Evolutionary conservation across 2,888 invertebrate genomes (phyloP), one percentile per base, ranked within the genome.

Genomic region (Stenodema calcarata): DNA sequence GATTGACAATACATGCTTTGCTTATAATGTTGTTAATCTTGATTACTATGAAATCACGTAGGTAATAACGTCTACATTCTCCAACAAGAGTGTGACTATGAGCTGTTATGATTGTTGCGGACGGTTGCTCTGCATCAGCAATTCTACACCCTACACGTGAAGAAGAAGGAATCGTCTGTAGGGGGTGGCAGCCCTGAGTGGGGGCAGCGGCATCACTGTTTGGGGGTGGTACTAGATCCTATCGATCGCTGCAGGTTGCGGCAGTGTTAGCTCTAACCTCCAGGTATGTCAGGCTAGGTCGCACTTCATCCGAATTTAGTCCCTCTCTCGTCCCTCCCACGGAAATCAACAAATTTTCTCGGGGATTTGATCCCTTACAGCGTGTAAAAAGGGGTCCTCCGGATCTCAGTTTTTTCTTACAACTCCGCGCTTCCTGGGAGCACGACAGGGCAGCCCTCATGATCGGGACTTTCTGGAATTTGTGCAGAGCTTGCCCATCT

Each of bases 381-480:
- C 30, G 4, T 30, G 28, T 27, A 27, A 81, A 62, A 81, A 27
- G 35, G n/a, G 62, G 18, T 35, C 82, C 12, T 2, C 82, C 28
- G 82, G 82, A 70, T 35, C 82, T 41, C 35, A 42, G 23, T 69
- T 69, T 62, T 27, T 12, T 30, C 30, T 69, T 82, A 11, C 80
- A 28, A 50, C 82, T 82, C 69, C 82, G 82, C 70, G 80, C 28
- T 50, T 30, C 42, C 42, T 47, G 41, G 42, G 80, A 80, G 16
- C 54, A 69, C 82, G 41, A 82, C 35, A 70, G 82, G 70, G 47
- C 82, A 82, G 62, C 75, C 86, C 87, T 86, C 93, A 97, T 97
- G 97, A 97, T 97, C 94, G 97, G 97, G 93, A 97, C 97, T 94
- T 97, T 97, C 94, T 97, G 97, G 97, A 97, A 97, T 93, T 93